A percentile compares a stretch with the other conserved stretches of the same genome.
These are phyloP conservation scores for Sepioteuthis lessoniana DNA, from an alignment of 2,888 invertebrate genomes.

Conservation along the genomic window DNA sequence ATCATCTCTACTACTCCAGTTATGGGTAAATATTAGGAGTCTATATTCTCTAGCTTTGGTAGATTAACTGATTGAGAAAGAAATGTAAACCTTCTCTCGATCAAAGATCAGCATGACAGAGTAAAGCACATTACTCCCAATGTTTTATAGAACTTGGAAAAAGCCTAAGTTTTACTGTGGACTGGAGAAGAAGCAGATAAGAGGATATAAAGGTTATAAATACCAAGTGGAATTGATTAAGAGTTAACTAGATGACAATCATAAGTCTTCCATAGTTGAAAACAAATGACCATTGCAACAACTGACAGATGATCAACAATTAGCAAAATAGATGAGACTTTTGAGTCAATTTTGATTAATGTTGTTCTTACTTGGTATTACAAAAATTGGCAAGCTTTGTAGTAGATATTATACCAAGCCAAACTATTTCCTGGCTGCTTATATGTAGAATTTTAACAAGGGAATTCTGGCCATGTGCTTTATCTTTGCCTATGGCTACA, in stretches of 20 bases:
- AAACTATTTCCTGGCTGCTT: background rate
- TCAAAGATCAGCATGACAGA: too few relatives aligned
- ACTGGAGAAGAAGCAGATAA: too few relatives aligned
- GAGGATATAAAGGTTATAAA: background rate
- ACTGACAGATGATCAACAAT: background rate
- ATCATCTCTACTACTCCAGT: too few relatives aligned
- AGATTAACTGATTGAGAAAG: too few relatives aligned
- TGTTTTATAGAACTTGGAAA: too few relatives aligned
- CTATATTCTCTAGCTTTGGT: too few relatives aligned
- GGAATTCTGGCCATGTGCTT: background rate
- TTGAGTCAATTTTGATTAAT: background rate
- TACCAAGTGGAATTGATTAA: background rate
- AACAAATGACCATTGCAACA: background rate
- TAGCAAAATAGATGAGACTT: background rate
- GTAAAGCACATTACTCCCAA: too few relatives aligned
- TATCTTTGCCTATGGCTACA: background rate
- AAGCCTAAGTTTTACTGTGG: too few relatives aligned
- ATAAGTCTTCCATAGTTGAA: background rate
- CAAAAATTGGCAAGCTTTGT: background rate
- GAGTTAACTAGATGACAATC: background rate
- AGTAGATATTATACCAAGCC: background rate
- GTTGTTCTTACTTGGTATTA: background rate
- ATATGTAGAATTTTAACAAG: background rate
- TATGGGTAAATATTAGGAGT: too few relatives aligned
- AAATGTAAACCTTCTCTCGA: too few relatives aligned